Conservation (phyloP, 2,113 vertebrate genomes). For the Naja naja region DNA sequence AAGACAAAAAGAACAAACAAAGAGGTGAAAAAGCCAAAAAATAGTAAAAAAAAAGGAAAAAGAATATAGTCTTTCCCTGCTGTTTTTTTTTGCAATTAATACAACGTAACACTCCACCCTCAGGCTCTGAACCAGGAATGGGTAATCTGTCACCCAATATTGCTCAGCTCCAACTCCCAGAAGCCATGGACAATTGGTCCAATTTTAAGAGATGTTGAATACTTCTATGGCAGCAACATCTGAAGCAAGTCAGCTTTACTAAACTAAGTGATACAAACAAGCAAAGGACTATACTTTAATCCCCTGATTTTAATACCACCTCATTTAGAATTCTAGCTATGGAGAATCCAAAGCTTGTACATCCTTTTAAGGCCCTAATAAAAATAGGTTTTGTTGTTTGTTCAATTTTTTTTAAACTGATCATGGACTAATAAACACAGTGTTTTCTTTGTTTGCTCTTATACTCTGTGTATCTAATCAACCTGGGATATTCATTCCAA, state of each 20-base stretch:
- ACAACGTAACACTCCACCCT: neutral
- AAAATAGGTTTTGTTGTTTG: neutral
- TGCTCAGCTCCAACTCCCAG: neutral
- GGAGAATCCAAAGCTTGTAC: neutral
- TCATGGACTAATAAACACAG: neutral
- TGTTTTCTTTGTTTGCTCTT: neutral
- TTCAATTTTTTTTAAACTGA: neutral
- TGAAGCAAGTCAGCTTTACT: neutral
- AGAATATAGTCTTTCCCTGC: neutral
- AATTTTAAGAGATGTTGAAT: neutral
- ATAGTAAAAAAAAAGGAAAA: neutral
- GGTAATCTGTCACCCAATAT: neutral
- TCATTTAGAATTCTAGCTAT: neutral
- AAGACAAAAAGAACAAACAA: neutral
- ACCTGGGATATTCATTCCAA: neutral
- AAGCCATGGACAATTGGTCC: neutral
- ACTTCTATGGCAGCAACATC: neutral
- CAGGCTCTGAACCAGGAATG: neutral
- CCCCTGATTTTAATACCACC: neutral
- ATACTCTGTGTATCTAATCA: neutral
- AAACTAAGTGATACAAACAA: neutral
- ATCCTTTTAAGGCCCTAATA: neutral
- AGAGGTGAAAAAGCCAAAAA: neutral
- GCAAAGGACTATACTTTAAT: neutral
- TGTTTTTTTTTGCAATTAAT: neutral